These are phyloP conservation scores for Sitophilus oryzae DNA, from an alignment of 1,140 invertebrate species.

Conservation along the genomic window DNA sequence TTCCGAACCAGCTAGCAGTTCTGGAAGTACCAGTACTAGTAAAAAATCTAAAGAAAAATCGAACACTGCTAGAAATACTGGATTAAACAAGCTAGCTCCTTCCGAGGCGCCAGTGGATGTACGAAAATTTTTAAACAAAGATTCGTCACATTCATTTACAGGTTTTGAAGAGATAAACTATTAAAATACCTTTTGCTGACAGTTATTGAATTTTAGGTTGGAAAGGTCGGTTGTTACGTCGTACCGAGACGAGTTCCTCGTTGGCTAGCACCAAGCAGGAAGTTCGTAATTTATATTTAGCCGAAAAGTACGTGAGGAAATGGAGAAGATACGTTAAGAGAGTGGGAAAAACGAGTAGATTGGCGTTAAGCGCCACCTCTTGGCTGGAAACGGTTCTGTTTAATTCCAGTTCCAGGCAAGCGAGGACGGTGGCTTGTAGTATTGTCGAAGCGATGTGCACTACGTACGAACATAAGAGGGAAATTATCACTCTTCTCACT, in stretches of 20 bases:
- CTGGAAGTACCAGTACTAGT: conserved; percentile 44
- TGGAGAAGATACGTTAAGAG: conserved; percentile 48
- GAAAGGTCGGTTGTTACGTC: conserved; percentile 43
- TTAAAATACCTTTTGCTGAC: too few species aligned
- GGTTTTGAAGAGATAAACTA: too few species aligned
- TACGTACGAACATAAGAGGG: conserved; percentile 63
- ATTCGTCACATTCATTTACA: conserved; percentile 62
- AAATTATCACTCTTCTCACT: conserved; percentile 80
- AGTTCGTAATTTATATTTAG: conserved; percentile 50
- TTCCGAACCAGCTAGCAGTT: conserved; percentile 42
- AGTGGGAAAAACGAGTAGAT: conserved; percentile 29
- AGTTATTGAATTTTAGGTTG: too few species aligned
- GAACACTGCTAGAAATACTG: conserved; percentile 38
- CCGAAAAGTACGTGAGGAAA: conserved; percentile 69
- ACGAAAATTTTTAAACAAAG: conserved; percentile 68
- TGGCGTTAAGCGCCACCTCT: conserved; percentile 57
- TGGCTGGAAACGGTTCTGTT: conserved; percentile 89
- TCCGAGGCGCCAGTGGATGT: conserved; percentile 63
- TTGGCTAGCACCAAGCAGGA: conserved; percentile 32
- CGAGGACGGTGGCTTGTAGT: conserved; percentile 83
- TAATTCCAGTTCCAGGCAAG: conserved; percentile 82
- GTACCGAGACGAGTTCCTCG: conserved; percentile 10
- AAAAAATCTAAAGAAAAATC: conserved; percentile 48
- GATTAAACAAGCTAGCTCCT: conserved; percentile 16
- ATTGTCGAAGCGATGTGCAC: conserved; percentile 80